Base-by-base conservation (phyloP, 2,113 vertebrate species). In the Xiphias gladius region DNA sequence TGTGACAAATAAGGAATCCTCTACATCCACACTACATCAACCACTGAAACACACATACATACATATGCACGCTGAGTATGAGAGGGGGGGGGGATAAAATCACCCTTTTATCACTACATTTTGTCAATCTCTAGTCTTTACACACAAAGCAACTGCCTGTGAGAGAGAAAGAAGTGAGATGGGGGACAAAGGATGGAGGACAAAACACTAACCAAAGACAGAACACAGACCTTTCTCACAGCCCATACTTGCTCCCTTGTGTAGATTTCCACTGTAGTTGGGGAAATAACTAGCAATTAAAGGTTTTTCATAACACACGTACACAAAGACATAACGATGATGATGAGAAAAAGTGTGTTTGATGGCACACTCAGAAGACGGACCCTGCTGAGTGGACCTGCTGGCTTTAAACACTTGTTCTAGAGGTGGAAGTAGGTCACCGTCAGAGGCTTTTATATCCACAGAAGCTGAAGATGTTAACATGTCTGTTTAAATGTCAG, bases 201-300 rank as follows among this genome's bases (percentile, higher is more conserved):
- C 73, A 30, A 81, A 92, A 92, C 90, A 88, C 88, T 92, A 93
- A 94, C 94, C 94, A 95, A 95, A 95, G 94, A 95, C 63, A 57
- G 80, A 68, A 79, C 58, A 58, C 55, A 59, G 69, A 86, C 37
- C 55, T 79, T 80, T 74, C 81, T 81, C 86, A 74, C 81, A 61
- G 66, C 37, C 75, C 59, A 48, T 62, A n/a, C 75, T 46, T 14
- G 50, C 41, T 80, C 52, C 69, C 54, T 14, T 14, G 11, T 83
- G 69, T 70, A 77, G 39, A 76, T 65, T 32, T 76, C 55, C 69
- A 82, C 82, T 87, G 80, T 74, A 61, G 73, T 55, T 68, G 24
- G 73, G 30, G 28, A 58, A n/a, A 32, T 50, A 22, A 39, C 22
- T 78, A 76, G 62, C 58, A 80, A 24, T 71, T 52, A 1, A 74